A percentile compares a stretch with the other conserved stretches of the same genome.
These are phyloP conservation scores for Lasioglossum marginatum DNA, from an alignment of 2,888 invertebrate species.

Conservation along the genomic window DNA sequence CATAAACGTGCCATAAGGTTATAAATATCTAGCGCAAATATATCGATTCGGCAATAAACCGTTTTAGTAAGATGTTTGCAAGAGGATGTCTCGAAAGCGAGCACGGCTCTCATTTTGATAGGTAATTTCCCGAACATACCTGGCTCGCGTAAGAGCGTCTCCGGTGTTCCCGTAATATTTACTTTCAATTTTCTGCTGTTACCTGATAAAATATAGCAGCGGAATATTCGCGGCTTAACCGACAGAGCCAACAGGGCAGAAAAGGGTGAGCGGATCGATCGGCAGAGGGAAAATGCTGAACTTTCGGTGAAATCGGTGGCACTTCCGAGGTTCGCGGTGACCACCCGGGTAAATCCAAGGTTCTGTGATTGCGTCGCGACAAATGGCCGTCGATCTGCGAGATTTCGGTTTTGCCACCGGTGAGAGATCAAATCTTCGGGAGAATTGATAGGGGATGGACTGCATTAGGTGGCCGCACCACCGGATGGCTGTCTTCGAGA, in stretches of 20 bases:
- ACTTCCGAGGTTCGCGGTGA: neutral
- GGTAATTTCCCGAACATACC: slow-evolving; percentile 3
- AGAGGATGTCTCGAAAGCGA: neutral
- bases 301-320: neutral
- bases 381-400: slow-evolving; percentile 60
- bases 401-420: slow-evolving; percentile 60
- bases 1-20: neutral
- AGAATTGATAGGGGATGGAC: slow-evolving; percentile 61
- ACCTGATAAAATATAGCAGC: slow-evolving; percentile 1
- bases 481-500: slow-evolving; percentile 33
- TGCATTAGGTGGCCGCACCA: slow-evolving; percentile 59
- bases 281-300: neutral
- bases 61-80: neutral
- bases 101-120: neutral
- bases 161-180: slow-evolving; percentile 1
- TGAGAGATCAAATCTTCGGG: slow-evolving; percentile 15
- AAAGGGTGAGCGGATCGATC: neutral
- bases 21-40: neutral
- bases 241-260: neutral
- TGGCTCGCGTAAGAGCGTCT: neutral
- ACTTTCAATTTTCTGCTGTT: slow-evolving; percentile 13
- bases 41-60: slow-evolving; percentile 4
- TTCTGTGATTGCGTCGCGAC: slow-evolving; percentile 54
- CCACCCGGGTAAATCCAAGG: slow-evolving; percentile 44
- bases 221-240: neutral